Base-by-base conservation (phyloP, 2,888 invertebrate genomes). In the Ormyrus labotus region DNA sequence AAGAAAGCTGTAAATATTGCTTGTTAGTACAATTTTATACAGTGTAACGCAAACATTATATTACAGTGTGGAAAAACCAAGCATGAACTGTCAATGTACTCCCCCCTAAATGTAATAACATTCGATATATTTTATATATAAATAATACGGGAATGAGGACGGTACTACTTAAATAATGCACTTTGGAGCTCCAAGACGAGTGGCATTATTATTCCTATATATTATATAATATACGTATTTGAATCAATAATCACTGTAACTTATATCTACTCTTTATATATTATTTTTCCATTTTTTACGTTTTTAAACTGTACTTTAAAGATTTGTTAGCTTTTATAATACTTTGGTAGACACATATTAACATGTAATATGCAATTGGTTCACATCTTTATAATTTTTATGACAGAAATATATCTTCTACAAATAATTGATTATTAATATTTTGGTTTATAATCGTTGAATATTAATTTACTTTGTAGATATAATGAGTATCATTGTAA, bases 101-200 rank as follows among this genome's bases (percentile, higher is more conserved):
- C 55, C 57, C 63, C 63, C 63, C n/a, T 68, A 73, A 69, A 69
- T 45, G 13, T 55, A 13, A 74, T 81, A 84, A 84, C 82, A 83
- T 68, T 81, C 82, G 74, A 83, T 82, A 83, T 84, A 83, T 83
- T 81, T 69, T 81, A 70, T 75, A 75, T 74, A 77, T 80, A 84
- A 84, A 81, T 83, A 83, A 85, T 83, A 83, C 78, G 82, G 74
- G 72, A 78, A 78, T 78, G 74, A 83, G 85, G 83, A 84, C 84
- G 84, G 83, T 83, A 80, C 81, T 83, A 83, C 78, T 64, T 76
- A 78, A 72, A 72, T 72, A 76, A 81, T 81, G 77, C 80, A 79
- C 79, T 83, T 82, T 73, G 71, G 58, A 81, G 69, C 73, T 71
- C 67, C 34, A 70, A 74, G 67, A 78, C 53, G 19, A 68, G 45